Conservation (phyloP, 2,113 vertebrate genomes). For the Boleophthalmus pectinirostris region DNA sequence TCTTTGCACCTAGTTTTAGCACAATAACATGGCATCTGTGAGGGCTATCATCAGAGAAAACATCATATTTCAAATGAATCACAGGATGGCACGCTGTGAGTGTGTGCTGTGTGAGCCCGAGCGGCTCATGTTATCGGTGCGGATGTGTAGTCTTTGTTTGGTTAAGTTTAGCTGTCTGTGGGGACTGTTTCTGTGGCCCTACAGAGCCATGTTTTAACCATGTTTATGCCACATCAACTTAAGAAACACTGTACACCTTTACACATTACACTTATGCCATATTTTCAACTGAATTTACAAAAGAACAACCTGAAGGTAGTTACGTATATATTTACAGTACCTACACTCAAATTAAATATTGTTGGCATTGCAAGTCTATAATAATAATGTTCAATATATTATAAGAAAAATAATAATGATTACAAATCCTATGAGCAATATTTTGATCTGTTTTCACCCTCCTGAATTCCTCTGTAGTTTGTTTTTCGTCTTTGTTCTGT, state of each 20-base stretch:
- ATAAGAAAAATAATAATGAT: neutral
- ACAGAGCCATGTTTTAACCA: neutral
- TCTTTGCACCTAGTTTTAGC: constrained; percentile 55
- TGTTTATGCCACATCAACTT: constrained; percentile 18
- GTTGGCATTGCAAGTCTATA: no score
- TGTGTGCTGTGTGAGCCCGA: constrained; percentile 45
- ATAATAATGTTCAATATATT: no score
- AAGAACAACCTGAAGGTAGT: neutral
- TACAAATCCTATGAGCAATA: no score
- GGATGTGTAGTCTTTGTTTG: constrained; percentile 56
- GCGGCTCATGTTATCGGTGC: constrained; percentile 52
- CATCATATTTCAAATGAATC: constrained; percentile 63
- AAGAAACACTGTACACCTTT: neutral
- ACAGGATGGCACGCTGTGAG: constrained; percentile 49
- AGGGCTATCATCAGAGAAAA: constrained; percentile 63
- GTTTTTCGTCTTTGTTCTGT: neutral
- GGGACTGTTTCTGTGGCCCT: constrained; percentile 28
- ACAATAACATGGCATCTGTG: constrained; percentile 60
- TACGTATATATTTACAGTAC: no score
- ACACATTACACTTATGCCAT: neutral
- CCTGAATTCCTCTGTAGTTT: neutral
- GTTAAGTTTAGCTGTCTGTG: constrained; percentile 38
- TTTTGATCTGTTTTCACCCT: neutral
- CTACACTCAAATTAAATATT: no score
- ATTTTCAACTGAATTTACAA: neutral